Conservation (phyloP, 2,888 invertebrate species). For the Choristoneura rosaceana region DNA sequence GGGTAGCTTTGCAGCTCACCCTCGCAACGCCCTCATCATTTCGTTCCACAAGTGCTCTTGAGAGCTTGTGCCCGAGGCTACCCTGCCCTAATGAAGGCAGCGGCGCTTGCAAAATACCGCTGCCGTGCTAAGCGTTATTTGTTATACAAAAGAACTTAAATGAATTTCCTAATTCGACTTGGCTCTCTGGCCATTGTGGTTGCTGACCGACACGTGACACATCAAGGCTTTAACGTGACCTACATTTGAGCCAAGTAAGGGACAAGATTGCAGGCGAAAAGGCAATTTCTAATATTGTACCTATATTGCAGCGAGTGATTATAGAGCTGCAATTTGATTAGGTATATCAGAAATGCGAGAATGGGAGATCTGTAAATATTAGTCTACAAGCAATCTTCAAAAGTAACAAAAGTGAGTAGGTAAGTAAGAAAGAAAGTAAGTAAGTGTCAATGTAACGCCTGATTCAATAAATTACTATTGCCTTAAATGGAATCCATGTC, state of each 20-base stretch:
- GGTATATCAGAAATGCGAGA: too few relatives aligned
- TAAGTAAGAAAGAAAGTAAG: too few relatives aligned
- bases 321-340: too few relatives aligned
- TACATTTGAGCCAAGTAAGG: constrained; percentile 5
- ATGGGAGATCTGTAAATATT: too few relatives aligned
- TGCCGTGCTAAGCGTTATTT: constrained; percentile 33
- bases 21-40: background rate
- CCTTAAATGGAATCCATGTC: too few relatives aligned
- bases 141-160: constrained; percentile 38
- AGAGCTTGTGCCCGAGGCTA: constrained; percentile 5
- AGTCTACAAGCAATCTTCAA: too few relatives aligned
- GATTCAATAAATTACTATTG: too few relatives aligned
- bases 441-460: too few relatives aligned
- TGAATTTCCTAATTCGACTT: constrained; percentile 32
- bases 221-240: constrained; percentile 16
- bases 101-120: constrained; percentile 33
- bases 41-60: constrained; percentile 1
- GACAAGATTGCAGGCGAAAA: background rate
- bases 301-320: too few relatives aligned
- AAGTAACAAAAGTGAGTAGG: too few relatives aligned
- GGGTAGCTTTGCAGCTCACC: background rate
- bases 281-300: background rate
- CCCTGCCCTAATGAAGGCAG: constrained; percentile 31
- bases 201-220: constrained; percentile 10
- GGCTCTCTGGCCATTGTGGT: constrained; percentile 9